A percentile compares a stretch with the other conserved stretches of the same genome.
phyloP scores from a whole-genome alignment of 2,797 vertebrate species.

The Anguilla marmorata region DNA sequence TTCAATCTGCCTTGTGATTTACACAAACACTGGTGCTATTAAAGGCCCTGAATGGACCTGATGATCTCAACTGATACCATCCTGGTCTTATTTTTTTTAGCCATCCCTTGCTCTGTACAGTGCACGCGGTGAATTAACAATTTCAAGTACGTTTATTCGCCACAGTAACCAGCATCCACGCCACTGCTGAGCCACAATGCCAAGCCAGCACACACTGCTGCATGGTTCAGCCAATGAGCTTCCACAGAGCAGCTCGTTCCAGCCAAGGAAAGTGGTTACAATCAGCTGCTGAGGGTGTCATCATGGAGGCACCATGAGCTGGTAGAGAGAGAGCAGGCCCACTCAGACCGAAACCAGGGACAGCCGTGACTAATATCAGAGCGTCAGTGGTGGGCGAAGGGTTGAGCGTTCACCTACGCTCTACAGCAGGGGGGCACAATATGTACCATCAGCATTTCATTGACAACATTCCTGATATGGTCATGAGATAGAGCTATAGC shows the following conservation, averaged over 20 bases:
- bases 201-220: neutral
- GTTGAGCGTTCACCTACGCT: neutral
- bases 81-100: neutral
- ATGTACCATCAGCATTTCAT: too few relatives aligned
- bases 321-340: neutral
- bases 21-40: neutral
- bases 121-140: neutral
- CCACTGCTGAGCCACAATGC: neutral
- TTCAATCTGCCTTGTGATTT: neutral
- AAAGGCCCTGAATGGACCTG: neutral
- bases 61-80: conserved; percentile 15
- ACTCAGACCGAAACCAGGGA: neutral
- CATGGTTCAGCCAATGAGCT: neutral
- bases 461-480: neutral
- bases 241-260: neutral
- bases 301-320: neutral
- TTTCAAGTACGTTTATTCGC: neutral
- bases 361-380: neutral
- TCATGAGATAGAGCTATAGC: neutral
- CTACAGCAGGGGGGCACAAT: neutral
- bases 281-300: neutral
- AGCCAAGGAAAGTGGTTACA: neutral
- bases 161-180: neutral
- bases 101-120: neutral
- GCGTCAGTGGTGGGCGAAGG: neutral